These are phyloP conservation scores for Meloidogyne chitwoodi DNA, from an alignment of 1,140 invertebrate genomes.

Conservation along the genomic window DNA sequence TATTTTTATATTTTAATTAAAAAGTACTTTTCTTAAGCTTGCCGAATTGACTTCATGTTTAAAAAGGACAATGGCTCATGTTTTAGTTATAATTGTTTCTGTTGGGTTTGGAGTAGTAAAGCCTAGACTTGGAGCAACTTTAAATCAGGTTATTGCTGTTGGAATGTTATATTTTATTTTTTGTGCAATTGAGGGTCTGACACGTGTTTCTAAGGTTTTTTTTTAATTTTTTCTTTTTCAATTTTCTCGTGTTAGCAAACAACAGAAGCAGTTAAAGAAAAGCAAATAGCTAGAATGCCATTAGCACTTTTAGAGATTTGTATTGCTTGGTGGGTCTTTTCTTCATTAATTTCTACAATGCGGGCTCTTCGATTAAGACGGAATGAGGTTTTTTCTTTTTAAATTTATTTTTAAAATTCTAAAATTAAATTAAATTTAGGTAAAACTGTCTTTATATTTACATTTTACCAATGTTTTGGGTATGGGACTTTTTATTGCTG, in stretches of 20 bases:
- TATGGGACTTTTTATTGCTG: conserved; percentile 78
- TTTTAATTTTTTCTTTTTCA: background rate
- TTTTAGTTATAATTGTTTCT: conserved; percentile 86
- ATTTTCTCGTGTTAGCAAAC: conserved; percentile 37
- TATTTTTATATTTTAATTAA: background rate
- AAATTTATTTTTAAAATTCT: conserved; percentile 1
- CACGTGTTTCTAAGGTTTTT: conserved; percentile 69
- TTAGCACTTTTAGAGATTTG: conserved; percentile 55
- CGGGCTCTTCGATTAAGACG: conserved; percentile 75
- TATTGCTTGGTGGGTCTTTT: conserved; percentile 63
- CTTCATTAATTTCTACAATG: conserved; percentile 79
- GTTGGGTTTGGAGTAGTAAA: conserved; percentile 91
- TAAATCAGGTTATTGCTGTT: conserved; percentile 78
- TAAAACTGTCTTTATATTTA: conserved; percentile 81
- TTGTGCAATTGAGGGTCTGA: conserved; percentile 75
- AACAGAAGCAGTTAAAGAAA: conserved; percentile 55
- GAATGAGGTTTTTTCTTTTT: conserved; percentile 55
- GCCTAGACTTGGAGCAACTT: conserved; percentile 78
- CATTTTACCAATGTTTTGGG: conserved; percentile 89
- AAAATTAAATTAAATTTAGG: conserved; percentile 67
- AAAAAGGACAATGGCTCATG: conserved; percentile 81
- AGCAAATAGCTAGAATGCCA: conserved; percentile 59
- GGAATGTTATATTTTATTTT: conserved; percentile 76
- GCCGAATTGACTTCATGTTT: conserved; percentile 83
- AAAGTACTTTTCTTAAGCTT: conserved; percentile 65